Evolutionary conservation across 2,888 invertebrate genomes (phyloP).

Genomic region (Xylocampa areola): DNA sequence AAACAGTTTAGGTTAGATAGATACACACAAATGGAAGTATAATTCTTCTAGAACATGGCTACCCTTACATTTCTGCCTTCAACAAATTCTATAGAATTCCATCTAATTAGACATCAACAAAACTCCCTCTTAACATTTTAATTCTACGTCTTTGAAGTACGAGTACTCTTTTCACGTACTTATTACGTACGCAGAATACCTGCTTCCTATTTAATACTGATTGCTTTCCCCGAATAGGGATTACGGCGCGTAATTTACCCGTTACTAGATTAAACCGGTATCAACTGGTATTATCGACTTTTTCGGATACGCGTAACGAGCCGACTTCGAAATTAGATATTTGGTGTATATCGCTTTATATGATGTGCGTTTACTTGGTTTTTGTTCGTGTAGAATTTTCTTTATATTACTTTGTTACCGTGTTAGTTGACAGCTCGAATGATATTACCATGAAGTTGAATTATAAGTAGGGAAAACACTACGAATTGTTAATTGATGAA

Average conservation of each 20-base stretch:
- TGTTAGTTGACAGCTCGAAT: too few relatives aligned
- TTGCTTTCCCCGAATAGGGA: conserved; percentile 72
- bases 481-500: too few relatives aligned
- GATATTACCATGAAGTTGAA: too few relatives aligned
- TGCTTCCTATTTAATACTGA: conserved; percentile 70
- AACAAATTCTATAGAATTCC: too few relatives aligned
- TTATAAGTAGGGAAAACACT: too few relatives aligned
- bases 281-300: conserved; percentile 65
- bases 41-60: too few relatives aligned
- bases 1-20: too few relatives aligned
- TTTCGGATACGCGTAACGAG: conserved; percentile 60
- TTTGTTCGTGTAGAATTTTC: conserved; percentile 10
- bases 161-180: conserved; percentile 49
- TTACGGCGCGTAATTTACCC: conserved; percentile 74
- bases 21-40: too few relatives aligned
- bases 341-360: conserved; percentile 42
- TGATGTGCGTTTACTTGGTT: conserved; percentile 32
- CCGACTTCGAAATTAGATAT: conserved; percentile 55
- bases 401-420: not conserved
- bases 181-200: conserved; percentile 55
- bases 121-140: conserved; percentile 32
- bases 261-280: conserved; percentile 72
- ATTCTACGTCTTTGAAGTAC: conserved; percentile 41
- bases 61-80: too few relatives aligned
- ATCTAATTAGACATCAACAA: not conserved